Evolutionary conservation across 2,797 vertebrate genomes (phyloP), one percentile per base, ranked within the genome.

Genomic region (Hoplostethus mediterraneus): DNA sequence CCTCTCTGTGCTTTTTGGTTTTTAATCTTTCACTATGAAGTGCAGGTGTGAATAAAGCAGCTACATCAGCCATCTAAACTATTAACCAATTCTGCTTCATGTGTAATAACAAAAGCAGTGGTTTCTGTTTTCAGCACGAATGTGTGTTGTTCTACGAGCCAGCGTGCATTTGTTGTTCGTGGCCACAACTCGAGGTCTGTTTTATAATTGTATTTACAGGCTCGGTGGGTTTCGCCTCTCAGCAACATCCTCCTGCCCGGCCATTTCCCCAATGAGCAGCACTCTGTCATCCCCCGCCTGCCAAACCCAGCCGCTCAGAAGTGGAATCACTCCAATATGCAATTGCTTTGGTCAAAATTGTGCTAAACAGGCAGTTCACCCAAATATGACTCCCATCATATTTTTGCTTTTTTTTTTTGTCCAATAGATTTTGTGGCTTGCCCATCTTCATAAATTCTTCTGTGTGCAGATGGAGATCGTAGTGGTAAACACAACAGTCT

Each of bases 161-260:
- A 42, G 30, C 56, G 63, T 21, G 21, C 21, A 21, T 21, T 21
- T 21, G 21, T 74, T 63, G 17, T 73, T 75, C 64, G 53, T 80
- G 82, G 72, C 71, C 63, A 21, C 8, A 14, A 68, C 79, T 89
- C 71, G 82, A 77, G 71, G 80, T 83, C 68, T 75, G 65, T 83
- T 75, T 80, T 69, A 85, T 91, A 86, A 92, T 91, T 90, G 72
- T 84, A 88, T 92, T 92, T 74, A 71, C 90, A 89, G 92, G 75
- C 87, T 48, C 52, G 40, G 79, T 75, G 73, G 79, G 68, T 84
- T 79, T 82, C 79, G 60, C 82, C 73, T 89, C 80, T 83, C 70
- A 56, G 78, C 72, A 88, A 70, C 85, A 79, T 80, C 81, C 77
- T 82, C 71, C 85, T 76, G 77, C 76, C 63, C 71, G 51, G 80